Evolutionary conservation across 53 echinoderm and acorn worm genomes (phyloP), one percentile per base, ranked within the genome.

Genomic region (Actinopyga echinites): DNA sequence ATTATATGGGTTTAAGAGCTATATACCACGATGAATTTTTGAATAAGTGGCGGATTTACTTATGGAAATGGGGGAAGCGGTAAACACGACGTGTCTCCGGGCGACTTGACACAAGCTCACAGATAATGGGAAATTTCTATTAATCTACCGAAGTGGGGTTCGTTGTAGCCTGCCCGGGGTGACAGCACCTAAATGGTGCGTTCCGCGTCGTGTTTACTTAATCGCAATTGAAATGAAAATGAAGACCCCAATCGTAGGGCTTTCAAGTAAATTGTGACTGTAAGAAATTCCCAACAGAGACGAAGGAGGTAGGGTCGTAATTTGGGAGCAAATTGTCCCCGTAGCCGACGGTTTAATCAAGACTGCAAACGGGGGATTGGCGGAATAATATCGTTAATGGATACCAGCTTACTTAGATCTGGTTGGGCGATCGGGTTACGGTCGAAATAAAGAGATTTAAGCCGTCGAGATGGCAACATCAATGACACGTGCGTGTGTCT

Each of bases 301-400:
- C 30, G 30, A 69, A 69, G 69, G 28, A 52, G 65, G 30, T 65
- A 65, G 32, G 20, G 31, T 65, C 29, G 65, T 65, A 65, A 65
- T 65, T 65, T 65, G 65, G 31, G 36, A 65, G 65, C 65, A 36
- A 65, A 21, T 65, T 67, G 40, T 42, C 71, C 71, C 44, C 71
- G 71, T 71, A 71, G 71, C 34, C 71, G 71, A 44, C 42, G 71
- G 71, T 71, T 71, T 71, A 71, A 71, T 71, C 71, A 71, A 71
- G 44, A 71, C 71, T 38, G 71, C 71, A 71, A 71, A 71, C 42
- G 40, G 71, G 65, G 71, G 71, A 71, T 71, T 71, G 71, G 42
- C 35, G 25, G 71, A 71, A 71, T 71, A 71, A 71, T 71, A 71
- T 40, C 71, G 71, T 71, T 71, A 71, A 71, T 71, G 71, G 71